A percentile compares a stretch with the other conserved stretches of the same genome.
phyloP scores from a whole-genome alignment of 2,888 invertebrate genomes.

The Acholoe squamosa region DNA sequence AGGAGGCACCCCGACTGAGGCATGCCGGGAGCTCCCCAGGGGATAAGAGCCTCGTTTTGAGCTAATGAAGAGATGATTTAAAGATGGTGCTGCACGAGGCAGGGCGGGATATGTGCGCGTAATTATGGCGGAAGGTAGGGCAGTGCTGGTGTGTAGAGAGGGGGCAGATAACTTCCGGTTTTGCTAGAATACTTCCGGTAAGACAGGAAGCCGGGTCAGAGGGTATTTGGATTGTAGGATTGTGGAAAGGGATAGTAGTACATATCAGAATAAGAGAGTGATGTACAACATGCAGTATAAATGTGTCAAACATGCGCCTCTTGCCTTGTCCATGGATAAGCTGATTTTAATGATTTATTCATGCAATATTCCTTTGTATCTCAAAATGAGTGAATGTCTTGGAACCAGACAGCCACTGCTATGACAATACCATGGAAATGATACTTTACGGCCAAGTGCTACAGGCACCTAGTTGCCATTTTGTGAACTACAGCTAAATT shows the following conservation, averaged over 20 bases:
- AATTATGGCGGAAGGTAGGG: not conserved
- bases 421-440: too few species aligned
- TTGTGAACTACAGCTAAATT: too few species aligned
- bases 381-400: too few species aligned
- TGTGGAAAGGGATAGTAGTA: not conserved
- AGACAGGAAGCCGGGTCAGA: not conserved
- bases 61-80: conserved; percentile 37
- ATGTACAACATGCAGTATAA: too few species aligned
- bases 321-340: too few species aligned
- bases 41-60: conserved; percentile 11
- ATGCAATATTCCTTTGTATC: too few species aligned
- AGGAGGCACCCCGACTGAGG: not conserved
- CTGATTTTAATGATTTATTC: too few species aligned
- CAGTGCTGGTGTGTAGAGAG: not conserved
- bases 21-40: not conserved
- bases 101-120: not conserved
- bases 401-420: too few species aligned
- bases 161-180: not conserved
- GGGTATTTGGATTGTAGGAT: not conserved
- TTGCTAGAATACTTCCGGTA: not conserved
- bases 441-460: too few species aligned
- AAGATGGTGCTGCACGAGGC: not conserved
- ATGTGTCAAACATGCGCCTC: too few species aligned
- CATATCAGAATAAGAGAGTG: too few species aligned
- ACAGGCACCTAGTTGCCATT: too few species aligned